Base-by-base conservation (phyloP, 2,888 invertebrate species). In the Eupelmus urozonus region DNA sequence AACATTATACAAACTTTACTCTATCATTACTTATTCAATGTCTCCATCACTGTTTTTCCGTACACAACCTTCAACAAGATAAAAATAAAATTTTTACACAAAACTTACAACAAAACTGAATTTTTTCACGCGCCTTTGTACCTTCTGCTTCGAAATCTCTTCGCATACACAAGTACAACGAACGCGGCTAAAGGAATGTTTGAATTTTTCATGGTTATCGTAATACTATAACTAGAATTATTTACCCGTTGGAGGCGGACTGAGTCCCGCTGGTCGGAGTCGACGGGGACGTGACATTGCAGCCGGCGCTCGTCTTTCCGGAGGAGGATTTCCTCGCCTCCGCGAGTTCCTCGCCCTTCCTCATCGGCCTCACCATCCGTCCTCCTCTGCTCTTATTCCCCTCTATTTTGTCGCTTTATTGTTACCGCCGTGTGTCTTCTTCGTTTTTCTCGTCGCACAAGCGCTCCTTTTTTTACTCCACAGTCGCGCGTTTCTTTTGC, bases 211-310 rank as follows among this genome's bases (percentile, higher is more conserved):
- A n/a, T n/a, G n/a, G n/a, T n/a, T n/a, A n/a, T n/a, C n/a, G n/a
- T n/a, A n/a, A n/a, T 34, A 45, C 13, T 45, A 45, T 34, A 45
- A 16, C 45, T 45, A 7, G 2, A 45, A 7, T 78, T 85, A 87
- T 85, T 88, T 88, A 88, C 88, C 88, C 88, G 81, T 87, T 87
- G 82, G 83, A 82, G 71, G 86, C 71, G 72, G 83, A 16, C 18
- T 63, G 72, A 18, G 29, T 1, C 13, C 55, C 63, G 62, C 40
- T 67, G 13, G 72, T 20, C 25, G 65, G 13, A 4, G 25, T 25
- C 16, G 60, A 40, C 42, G 55, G 27, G 27, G 57, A 49, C 11
- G 66, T 59, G 55, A 63, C 66, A 23, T 20, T 59, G 53, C 51
- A 29, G 27, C 25, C 49, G 29, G 25, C 81, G 27, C 45, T 66